Evolutionary conservation across 2,888 invertebrate species (phyloP), one percentile per base, ranked within the genome.

Genomic region (Gastracanthus pulcherrimus): DNA sequence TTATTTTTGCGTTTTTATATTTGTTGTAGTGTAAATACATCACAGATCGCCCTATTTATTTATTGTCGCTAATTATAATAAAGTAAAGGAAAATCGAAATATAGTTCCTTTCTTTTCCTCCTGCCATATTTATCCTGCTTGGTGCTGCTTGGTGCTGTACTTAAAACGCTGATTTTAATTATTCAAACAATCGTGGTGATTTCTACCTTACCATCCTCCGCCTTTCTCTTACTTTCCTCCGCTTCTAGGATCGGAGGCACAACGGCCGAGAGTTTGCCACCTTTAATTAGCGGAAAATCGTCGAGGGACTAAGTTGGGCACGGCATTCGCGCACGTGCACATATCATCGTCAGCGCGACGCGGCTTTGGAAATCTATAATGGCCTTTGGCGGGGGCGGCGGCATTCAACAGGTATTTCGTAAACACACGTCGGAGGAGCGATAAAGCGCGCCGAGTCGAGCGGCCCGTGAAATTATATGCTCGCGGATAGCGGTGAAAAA

Each of bases 381-480:
- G 55, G 78, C 71, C 41, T n/a, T 16, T 62, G 34, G 9, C 13
- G 13, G 31, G 51, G 34, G n/a, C n/a, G n/a, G n/a, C n/a, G 6
- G 55, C 51, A 51, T 67, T 80, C 80, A 80, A 80, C 80, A 80
- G 80, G 80, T 74, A 80, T 60, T 74, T 34, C 70, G 77, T 62
- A 76, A 76, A 55, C 36, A 76, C 55, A 38, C 60, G n/a, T n/a
- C n/a, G n/a, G n/a, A n/a, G n/a, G n/a, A 13, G 34, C 48, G 23
- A 23, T 55, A n/a, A 13, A 55, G 23, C 55, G 55, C 9, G 55
- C 2, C 7, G 55, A 9, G 23, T 19, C 6, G 9, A 55, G 26
- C 55, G 26, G 9, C 3, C 26, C 9, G 11, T n/a, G n/a, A 38
- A 38, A 72, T 41, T 29, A 60, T 72, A 38, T 11, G 29, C 72